Conservation (phyloP, 2,888 invertebrate genomes). For the Pyrgus malvae region DNA sequence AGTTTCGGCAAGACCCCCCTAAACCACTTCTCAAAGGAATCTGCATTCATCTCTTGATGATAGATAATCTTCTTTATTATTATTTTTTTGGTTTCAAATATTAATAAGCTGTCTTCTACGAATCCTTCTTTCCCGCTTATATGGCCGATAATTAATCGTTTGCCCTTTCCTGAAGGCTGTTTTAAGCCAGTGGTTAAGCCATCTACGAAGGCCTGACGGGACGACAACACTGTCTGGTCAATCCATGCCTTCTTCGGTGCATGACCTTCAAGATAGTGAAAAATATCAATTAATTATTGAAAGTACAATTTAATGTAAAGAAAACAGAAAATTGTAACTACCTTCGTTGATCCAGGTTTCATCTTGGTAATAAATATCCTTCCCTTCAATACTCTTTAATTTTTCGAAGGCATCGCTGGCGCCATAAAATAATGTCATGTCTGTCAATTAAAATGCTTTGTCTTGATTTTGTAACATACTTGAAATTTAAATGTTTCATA, state of each 20-base stretch:
- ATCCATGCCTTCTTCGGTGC: slow-evolving; percentile 34
- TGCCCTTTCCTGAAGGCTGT: no score
- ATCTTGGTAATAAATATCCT: slow-evolving; percentile 33
- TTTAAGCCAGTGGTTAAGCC: no score
- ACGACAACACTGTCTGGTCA: slow-evolving; percentile 32
- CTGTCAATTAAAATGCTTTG: slow-evolving; percentile 31
- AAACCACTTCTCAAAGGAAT: slow-evolving; percentile 36
- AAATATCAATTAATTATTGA: slow-evolving; percentile 28
- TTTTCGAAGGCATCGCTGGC: slow-evolving; percentile 32
- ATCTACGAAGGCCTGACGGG: slow-evolving; percentile 12
- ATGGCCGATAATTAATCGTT: no score
- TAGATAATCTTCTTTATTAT: slow-evolving; percentile 31
- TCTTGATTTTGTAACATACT: slow-evolving; percentile 32
- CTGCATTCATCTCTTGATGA: no score
- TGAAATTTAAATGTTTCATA: slow-evolving; percentile 28
- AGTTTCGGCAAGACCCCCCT: slow-evolving; percentile 31
- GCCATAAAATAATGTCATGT: slow-evolving; percentile 33
- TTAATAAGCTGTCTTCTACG: slow-evolving; percentile 6
- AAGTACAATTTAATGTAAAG: slow-evolving; percentile 28
- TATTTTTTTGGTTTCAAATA: slow-evolving; percentile 34
- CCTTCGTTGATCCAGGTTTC: slow-evolving; percentile 33
- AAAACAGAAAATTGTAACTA: slow-evolving; percentile 31
- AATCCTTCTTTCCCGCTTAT: not conserved
- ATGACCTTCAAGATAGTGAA: slow-evolving; percentile 33
- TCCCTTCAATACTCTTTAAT: slow-evolving; percentile 32